Conservation (phyloP, 2,113 vertebrate species). For the Tylochromis polylepis region DNA sequence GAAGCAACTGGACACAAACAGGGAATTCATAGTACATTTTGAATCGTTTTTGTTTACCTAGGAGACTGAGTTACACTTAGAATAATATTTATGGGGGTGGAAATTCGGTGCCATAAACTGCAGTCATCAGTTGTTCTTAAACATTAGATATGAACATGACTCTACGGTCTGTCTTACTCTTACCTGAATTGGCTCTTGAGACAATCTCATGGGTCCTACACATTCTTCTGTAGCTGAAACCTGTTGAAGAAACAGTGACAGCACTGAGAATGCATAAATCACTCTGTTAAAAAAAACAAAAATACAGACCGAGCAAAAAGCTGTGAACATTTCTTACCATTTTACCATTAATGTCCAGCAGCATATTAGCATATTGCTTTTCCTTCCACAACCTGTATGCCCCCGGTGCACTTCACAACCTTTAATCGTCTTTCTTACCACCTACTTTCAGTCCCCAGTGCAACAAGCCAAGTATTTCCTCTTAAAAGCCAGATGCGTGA, state of each 20-base stretch:
- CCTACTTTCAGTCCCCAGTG: neutral
- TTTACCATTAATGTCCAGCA: conserved; percentile 58
- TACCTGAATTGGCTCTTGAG: conserved; percentile 92
- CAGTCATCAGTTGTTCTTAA: neutral
- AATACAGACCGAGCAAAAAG: neutral
- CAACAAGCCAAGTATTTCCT: neutral
- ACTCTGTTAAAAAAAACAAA: neutral
- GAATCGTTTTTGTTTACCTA: neutral
- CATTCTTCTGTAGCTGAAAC: conserved; percentile 84
- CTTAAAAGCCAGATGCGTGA: neutral
- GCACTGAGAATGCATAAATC: neutral
- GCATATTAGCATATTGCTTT: conserved; percentile 43
- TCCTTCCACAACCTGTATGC: neutral
- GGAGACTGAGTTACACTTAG: neutral
- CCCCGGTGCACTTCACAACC: neutral
- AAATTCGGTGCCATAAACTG: neutral
- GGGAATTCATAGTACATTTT: neutral
- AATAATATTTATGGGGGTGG: neutral
- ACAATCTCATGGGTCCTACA: conserved; percentile 92
- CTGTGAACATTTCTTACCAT: conserved; percentile 45
- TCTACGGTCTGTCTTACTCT: neutral
- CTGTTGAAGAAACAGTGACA: conserved; percentile 63
- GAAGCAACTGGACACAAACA: neutral
- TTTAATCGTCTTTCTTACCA: neutral
- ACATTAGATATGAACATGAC: neutral